Conservation (phyloP, 64 coral and sea anemone species). For the Pocillopora damicornis region DNA sequence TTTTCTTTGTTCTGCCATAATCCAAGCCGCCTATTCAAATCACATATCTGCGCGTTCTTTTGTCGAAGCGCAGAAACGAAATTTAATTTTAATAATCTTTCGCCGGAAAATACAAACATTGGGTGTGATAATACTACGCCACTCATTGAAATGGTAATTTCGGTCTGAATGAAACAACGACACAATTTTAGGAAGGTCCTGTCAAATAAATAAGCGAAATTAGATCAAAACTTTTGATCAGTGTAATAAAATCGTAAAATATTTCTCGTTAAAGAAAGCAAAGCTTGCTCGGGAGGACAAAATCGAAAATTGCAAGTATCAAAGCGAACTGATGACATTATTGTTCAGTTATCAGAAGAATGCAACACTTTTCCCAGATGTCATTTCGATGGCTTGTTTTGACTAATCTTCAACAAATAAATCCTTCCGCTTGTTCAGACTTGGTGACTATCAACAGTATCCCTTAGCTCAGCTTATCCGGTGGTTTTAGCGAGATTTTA, state of each 20-base stretch:
- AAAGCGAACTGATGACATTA: background rate
- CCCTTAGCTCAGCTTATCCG: slow-evolving; percentile 17
- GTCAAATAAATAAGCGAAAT: background rate
- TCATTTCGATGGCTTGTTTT: background rate
- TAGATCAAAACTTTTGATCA: slow-evolving; percentile 6
- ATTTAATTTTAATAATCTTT: slow-evolving; percentile 40
- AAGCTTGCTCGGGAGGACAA: background rate
- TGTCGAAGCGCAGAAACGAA: slow-evolving; percentile 6
- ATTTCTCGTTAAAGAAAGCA: background rate
- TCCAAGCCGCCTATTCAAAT: background rate
- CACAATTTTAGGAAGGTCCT: background rate
- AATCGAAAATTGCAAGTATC: background rate
- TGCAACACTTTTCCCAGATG: background rate
- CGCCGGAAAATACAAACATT: slow-evolving; percentile 39
- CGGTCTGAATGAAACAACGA: background rate
- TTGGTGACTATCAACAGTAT: background rate
- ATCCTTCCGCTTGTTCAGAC: slow-evolving; percentile 17
- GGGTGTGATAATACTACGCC: slow-evolving; percentile 32
- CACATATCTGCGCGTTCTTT: background rate
- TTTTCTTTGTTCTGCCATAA: background rate
- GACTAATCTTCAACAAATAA: slow-evolving; percentile 30
- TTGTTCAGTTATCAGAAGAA: slow-evolving; percentile 3
- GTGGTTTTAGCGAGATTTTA: background rate
- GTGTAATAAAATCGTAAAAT: background rate
- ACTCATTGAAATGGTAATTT: slow-evolving; percentile 22